These are phyloP conservation scores for Tonatia bakeri DNA, from an alignment of 2,113 vertebrate species.

Conservation along the genomic window DNA sequence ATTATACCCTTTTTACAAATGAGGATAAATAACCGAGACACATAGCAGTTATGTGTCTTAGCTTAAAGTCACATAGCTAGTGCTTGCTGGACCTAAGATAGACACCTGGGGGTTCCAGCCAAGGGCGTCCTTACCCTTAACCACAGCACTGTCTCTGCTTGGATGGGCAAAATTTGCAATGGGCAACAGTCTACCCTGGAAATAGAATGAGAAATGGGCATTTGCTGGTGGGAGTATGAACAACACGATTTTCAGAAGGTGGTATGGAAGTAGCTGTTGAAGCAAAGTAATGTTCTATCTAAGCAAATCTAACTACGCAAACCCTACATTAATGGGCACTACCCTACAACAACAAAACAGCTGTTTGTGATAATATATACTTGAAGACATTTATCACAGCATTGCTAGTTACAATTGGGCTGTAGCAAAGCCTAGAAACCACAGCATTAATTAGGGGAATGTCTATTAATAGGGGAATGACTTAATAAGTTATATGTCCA, in stretches of 20 bases:
- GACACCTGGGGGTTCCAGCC: not conserved
- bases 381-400: not conserved
- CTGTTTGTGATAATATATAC: not conserved
- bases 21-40: not conserved
- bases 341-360: not conserved
- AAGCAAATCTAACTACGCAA: not conserved
- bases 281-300: not conserved
- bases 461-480: not conserved
- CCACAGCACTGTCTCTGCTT: not conserved
- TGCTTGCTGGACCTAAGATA: not conserved
- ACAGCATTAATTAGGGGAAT: not conserved
- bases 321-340: not conserved
- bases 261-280: not conserved
- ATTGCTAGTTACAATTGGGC: not conserved
- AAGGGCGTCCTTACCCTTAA: not conserved
- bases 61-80: not conserved
- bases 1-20: not conserved
- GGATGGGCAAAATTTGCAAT: not conserved
- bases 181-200: not conserved
- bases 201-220: not conserved
- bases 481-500: not conserved
- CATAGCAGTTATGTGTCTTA: not conserved
- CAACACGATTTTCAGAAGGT: not conserved
- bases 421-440: not conserved
- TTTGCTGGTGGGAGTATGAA: not conserved